Evolutionary conservation across 2,888 invertebrate genomes (phyloP).

Genomic region (Macrophya alboannulata): DNA sequence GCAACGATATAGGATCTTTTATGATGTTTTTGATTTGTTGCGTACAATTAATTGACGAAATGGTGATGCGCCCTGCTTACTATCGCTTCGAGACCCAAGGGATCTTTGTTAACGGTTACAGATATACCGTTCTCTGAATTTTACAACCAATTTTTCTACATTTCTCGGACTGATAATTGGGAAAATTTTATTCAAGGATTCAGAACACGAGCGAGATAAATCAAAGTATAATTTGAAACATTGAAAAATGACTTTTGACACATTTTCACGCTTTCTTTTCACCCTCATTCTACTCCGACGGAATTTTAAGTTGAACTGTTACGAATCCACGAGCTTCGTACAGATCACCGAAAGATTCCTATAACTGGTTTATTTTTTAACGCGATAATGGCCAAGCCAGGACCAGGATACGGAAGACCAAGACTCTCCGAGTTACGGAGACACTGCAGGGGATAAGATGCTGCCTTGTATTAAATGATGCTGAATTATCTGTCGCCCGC

Average conservation of each 20-base stretch:
- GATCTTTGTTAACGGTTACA: neutral
- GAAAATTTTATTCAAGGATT: neutral
- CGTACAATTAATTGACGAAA: neutral
- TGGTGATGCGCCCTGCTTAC: neutral
- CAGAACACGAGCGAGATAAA: neutral
- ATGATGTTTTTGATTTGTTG: neutral
- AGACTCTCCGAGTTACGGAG: conserved; percentile 11
- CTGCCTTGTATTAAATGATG: conserved; percentile 67
- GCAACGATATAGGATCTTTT: neutral
- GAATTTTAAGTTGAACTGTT: neutral
- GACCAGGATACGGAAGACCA: conserved; percentile 42
- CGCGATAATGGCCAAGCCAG: neutral
- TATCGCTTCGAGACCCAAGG: neutral
- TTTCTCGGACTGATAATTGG: neutral
- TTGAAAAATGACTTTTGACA: neutral
- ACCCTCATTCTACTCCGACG: neutral
- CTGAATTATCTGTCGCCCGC: conserved; percentile 73
- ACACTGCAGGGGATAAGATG: neutral
- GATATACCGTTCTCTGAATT: neutral
- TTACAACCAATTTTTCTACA: neutral
- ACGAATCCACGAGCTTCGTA: neutral
- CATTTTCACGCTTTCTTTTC: neutral
- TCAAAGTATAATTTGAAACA: conserved; percentile 2
- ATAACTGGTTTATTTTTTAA: conserved; percentile 1
- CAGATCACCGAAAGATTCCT: neutral